A percentile compares a stretch with the other conserved stretches of the same genome.
Evolutionary conservation across 2,113 vertebrate species (phyloP).

Genomic region (Vombatus ursinus): DNA sequence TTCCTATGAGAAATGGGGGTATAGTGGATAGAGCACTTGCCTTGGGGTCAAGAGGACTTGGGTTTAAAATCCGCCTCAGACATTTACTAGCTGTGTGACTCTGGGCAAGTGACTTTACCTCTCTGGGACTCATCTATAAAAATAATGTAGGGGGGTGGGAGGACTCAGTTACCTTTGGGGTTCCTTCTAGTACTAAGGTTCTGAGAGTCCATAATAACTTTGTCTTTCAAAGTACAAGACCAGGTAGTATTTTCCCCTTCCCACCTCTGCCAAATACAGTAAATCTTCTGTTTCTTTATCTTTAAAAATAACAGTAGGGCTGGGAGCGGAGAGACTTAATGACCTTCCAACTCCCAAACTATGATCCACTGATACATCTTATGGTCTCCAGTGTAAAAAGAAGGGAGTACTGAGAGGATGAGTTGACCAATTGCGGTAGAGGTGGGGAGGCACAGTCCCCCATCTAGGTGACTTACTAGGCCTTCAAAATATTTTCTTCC

Average conservation of each 20-base stretch:
- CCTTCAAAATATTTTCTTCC: neutral
- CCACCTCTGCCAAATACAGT: neutral
- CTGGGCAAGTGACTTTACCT: neutral
- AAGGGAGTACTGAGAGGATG: neutral
- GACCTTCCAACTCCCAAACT: neutral
- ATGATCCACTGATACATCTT: neutral
- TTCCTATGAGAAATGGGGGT: neutral
- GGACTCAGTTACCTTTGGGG: neutral
- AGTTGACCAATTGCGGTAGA: neutral
- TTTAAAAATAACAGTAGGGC: neutral
- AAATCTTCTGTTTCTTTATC: neutral
- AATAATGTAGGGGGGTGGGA: neutral
- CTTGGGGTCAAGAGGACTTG: neutral
- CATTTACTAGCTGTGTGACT: neutral
- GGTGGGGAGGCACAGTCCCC: neutral
- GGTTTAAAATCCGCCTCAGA: neutral
- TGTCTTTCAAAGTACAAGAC: neutral
- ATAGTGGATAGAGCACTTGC: neutral
- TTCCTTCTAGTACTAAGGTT: neutral
- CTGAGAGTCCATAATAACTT: neutral
- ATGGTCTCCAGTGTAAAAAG: neutral
- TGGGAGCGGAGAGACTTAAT: neutral
- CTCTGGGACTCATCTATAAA: neutral
- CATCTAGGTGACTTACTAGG: neutral
- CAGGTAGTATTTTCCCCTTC: fast-evolving